A percentile compares a stretch with the other conserved stretches of the same genome.
These are phyloP conservation scores for Leptopilina myrica DNA, from an alignment of 2,888 invertebrate species.

Conservation along the genomic window DNA sequence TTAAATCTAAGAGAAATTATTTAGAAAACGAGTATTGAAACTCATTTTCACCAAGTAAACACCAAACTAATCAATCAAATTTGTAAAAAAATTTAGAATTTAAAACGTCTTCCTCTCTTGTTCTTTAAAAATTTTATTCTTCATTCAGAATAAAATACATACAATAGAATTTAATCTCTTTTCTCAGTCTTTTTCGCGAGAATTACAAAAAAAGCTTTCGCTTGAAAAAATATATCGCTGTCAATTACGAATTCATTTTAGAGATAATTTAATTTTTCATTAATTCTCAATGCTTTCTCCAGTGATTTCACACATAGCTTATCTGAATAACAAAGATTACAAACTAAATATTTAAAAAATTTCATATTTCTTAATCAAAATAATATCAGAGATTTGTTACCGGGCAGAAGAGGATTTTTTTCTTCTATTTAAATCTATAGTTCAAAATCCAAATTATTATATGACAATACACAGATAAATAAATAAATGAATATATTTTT, in stretches of 20 bases:
- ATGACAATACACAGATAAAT: conserved; percentile 30
- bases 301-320: conserved; percentile 26
- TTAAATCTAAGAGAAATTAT: conserved; percentile 8
- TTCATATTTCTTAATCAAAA: background rate
- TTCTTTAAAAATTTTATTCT: conserved; percentile 24
- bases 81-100: conserved; percentile 28
- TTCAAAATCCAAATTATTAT: conserved; percentile 22
- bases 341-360: no score
- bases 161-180: background rate
- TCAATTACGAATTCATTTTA: conserved; percentile 19
- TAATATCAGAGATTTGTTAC: background rate
- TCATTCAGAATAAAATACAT: conserved; percentile 15
- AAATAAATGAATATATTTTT: conserved; percentile 33
- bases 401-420: conserved; percentile 2
- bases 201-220: conserved; percentile 22
- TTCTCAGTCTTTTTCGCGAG: conserved; percentile 15
- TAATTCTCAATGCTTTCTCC: conserved; percentile 41
- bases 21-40: background rate
- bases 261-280: background rate
- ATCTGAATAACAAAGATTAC: background rate
- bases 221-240: background rate
- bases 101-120: conserved; percentile 36
- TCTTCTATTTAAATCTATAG: conserved; percentile 2
- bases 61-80: conserved; percentile 35
- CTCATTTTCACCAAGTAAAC: conserved; percentile 2